These are phyloP conservation scores for Pelodiscus sinensis DNA, from an alignment of 2,113 vertebrate species.

Conservation along the genomic window DNA sequence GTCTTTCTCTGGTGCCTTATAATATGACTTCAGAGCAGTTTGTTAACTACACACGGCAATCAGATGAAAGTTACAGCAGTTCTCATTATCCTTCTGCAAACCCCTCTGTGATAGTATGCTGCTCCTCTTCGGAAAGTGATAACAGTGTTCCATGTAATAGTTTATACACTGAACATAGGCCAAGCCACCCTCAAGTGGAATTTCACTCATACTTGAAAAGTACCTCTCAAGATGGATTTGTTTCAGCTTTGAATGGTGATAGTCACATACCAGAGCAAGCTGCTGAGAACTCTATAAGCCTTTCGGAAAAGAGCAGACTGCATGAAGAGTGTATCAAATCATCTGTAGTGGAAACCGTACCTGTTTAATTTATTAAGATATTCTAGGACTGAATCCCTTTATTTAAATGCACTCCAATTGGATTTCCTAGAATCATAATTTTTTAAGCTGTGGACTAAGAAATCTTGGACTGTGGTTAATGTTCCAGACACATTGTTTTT, in stretches of 20 bases:
- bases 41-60: slow-evolving; percentile 83
- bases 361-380: slow-evolving; percentile 82
- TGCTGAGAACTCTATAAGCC: slow-evolving; percentile 82
- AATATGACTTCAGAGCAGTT: slow-evolving; percentile 88
- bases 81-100: slow-evolving; percentile 85
- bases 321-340: slow-evolving; percentile 90
- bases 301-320: slow-evolving; percentile 89
- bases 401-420: slow-evolving; percentile 62
- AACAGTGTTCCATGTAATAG: slow-evolving; percentile 79
- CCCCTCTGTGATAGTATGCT: slow-evolving; percentile 85
- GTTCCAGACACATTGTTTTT: slow-evolving; percentile 67
- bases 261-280: slow-evolving; percentile 83
- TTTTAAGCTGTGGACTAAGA: slow-evolving; percentile 68
- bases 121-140: slow-evolving; percentile 85
- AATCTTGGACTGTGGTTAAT: slow-evolving; percentile 71
- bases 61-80: slow-evolving; percentile 79
- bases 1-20: slow-evolving; percentile 87
- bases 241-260: slow-evolving; percentile 81
- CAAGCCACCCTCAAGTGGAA: slow-evolving; percentile 85
- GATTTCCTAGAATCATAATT: slow-evolving; percentile 73
- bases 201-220: slow-evolving; percentile 95
- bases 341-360: slow-evolving; percentile 91
- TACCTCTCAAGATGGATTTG: slow-evolving; percentile 87
- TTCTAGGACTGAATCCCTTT: slow-evolving; percentile 63
- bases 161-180: slow-evolving; percentile 83